phyloP scores from a whole-genome alignment of 37 sponge, comb jelly and placozoan species.

The Aphrocallistes beatrix region DNA sequence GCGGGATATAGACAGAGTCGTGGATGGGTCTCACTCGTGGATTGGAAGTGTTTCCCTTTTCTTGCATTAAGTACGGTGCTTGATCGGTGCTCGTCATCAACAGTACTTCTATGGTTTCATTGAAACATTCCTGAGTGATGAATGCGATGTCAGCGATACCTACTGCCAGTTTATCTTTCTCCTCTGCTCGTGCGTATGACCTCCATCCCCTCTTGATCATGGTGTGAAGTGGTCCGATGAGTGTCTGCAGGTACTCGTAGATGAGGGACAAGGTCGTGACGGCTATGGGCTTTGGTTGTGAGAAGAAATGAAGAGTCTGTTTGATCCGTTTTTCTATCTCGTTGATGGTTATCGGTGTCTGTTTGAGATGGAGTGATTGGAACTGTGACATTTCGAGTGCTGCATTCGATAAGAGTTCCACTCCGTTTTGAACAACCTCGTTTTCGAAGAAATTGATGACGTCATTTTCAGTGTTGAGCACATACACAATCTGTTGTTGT shows the following conservation, averaged over 20 bases:
- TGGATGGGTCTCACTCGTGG: neutral
- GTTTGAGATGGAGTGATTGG: neutral
- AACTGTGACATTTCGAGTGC: neutral
- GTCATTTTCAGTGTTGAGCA: constrained; percentile 2
- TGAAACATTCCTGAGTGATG: neutral
- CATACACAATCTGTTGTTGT: neutral
- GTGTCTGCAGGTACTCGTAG: neutral
- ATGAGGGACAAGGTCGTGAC: neutral
- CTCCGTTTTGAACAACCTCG: neutral
- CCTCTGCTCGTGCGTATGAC: neutral
- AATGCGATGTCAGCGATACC: neutral
- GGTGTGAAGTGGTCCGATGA: constrained; percentile 4
- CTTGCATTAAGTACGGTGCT: neutral
- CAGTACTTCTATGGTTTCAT: neutral
- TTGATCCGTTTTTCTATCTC: neutral
- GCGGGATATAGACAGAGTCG: neutral
- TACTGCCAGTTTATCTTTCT: neutral
- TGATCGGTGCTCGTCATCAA: neutral
- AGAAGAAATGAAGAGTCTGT: neutral
- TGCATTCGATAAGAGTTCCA: neutral
- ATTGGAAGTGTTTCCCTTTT: neutral
- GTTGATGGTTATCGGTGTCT: neutral
- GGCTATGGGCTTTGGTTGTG: neutral
- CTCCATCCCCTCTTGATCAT: constrained; percentile 12
- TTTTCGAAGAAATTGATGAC: constrained; percentile 8